Base-by-base conservation (phyloP, 2,888 invertebrate species). In the Gymnoscelis rufifasciata region DNA sequence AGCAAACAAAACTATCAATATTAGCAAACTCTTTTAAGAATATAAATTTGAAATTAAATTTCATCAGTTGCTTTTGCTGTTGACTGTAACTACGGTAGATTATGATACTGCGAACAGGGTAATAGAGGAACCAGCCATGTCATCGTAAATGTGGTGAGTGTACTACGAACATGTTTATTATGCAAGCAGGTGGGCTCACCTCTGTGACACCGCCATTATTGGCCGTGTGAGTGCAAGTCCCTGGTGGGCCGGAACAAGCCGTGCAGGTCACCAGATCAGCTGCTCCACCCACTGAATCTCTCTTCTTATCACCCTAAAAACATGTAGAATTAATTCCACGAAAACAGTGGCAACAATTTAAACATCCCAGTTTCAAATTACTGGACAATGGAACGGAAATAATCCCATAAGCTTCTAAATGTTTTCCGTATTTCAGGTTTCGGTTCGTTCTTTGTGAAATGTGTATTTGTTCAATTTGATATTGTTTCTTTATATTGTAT, bases 161-260 rank as follows among this genome's bases (percentile, higher is more conserved):
- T 35, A n/a, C 11, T 35, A 19, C 14, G n/a, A n/a, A n/a, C n/a
- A n/a, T n/a, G n/a, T n/a, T n/a, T n/a, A n/a, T 27, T 42, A 35
- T 36, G 42, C 19, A 42, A 42, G 27, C 28, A 1, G 1, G 42
- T 35, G 28, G 50, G 89, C 19, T 35, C 91, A 95, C 95, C 93
- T 95, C 95, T 57, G 94, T 90, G 47, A 95, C 94, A 71, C 95
- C 95, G 70, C 95, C 95, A 74, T 96, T 96, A 76, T 95, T 95
- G 47, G 94, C 92, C 46, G 95, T 93, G 81, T 96, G 96, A 46
- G 95, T 95, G 76, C 96, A 95, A 23, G 94, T 93, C 69, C 93
- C 94, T 37, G 94, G 93, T 41, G 93, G 92, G 1, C 89, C 89
- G 1, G 90, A 88, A 78, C 96, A 96, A 60, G 93, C 92, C 51